Evolutionary conservation across 2,888 invertebrate genomes (phyloP), one percentile per base, ranked within the genome.

Genomic region (Philonicus albiceps): DNA sequence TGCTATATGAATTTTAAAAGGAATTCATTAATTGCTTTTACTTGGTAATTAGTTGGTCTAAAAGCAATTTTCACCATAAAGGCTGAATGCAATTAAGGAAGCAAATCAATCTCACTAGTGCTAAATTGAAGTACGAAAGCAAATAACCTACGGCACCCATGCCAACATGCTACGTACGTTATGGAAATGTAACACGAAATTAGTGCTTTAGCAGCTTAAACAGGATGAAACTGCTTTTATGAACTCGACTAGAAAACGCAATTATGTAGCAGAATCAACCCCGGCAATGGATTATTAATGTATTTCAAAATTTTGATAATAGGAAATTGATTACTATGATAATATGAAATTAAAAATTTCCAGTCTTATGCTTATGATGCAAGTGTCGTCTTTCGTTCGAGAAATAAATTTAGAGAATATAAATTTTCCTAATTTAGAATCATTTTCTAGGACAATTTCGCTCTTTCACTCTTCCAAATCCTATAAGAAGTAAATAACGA

Each of bases 401-500:
- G 37, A 8, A 49, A 49, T 3, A 55, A 19, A 8, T 19, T 55
- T 19, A 22, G 55, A 22, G 22, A 81, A 55, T 55, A 30, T n/a
- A n/a, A n/a, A n/a, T n/a, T n/a, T n/a, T n/a, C n/a, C 13, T 53
- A 27, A 81, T 55, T 81, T 55, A 27, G 34, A 31, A 7, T 16
- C 55, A 55, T n/a, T 81, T 81, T 31, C 81, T n/a, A 22, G 34
- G 16, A n/a, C 55, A 49, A 55, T 31, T 81, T 19, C 55, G 11
- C 22, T 55, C 55, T 81, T n/a, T 55, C n/a, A n/a, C n/a, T 55
- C 31, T 22, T 53, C 53, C 8, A 27, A 31, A 81, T 81, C 30
- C 34, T 16, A 31, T 81, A 55, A 81, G 55, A 55, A 55, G 30
- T 81, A 31, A 81, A 81, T 55, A 81, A 81, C n/a, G 34, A 31